Percentiles rank a stretch among this genome's conserved stretches.
Evolutionary conservation across 2,797 vertebrate genomes (phyloP).

Genomic region (Aulostomus chinensis): DNA sequence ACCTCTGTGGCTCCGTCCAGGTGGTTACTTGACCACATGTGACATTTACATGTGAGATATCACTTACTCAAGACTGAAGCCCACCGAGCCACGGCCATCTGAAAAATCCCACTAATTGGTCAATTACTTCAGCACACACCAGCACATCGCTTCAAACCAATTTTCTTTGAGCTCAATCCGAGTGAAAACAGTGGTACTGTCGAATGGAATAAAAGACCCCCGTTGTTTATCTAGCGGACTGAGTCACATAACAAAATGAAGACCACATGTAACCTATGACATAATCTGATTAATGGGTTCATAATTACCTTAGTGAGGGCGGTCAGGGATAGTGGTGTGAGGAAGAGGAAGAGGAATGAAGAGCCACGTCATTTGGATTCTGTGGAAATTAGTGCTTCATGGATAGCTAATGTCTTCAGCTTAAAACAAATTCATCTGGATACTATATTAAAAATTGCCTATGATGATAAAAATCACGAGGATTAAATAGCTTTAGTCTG

Average conservation of each 20-base stretch:
- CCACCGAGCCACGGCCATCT: conserved; percentile 59
- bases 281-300: conserved; percentile 83
- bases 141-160: conserved; percentile 57
- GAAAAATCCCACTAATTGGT: conserved; percentile 74
- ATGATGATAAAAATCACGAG: conserved; percentile 37
- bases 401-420: conserved; percentile 34
- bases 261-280: conserved; percentile 84
- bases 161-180: conserved; percentile 59
- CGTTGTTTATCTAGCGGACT: conserved; percentile 77
- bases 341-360: conserved; percentile 37
- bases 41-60: conserved; percentile 60
- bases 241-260: conserved; percentile 79
- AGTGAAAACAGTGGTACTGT: conserved; percentile 69
- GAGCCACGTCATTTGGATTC: conserved; percentile 51
- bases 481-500: conserved; percentile 35
- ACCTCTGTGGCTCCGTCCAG: conserved; percentile 47
- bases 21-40: conserved; percentile 64
- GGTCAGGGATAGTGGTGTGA: conserved; percentile 45
- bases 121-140: conserved; percentile 64
- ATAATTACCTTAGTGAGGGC: conserved; percentile 73
- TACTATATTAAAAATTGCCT: conserved; percentile 32
- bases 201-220: conserved; percentile 72
- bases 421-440: conserved; percentile 50
- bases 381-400: conserved; percentile 57
- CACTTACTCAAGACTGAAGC: conserved; percentile 46